Evolutionary conservation across 2,797 vertebrate species (phyloP).

Genomic region (Poeciliopsis presidionis): DNA sequence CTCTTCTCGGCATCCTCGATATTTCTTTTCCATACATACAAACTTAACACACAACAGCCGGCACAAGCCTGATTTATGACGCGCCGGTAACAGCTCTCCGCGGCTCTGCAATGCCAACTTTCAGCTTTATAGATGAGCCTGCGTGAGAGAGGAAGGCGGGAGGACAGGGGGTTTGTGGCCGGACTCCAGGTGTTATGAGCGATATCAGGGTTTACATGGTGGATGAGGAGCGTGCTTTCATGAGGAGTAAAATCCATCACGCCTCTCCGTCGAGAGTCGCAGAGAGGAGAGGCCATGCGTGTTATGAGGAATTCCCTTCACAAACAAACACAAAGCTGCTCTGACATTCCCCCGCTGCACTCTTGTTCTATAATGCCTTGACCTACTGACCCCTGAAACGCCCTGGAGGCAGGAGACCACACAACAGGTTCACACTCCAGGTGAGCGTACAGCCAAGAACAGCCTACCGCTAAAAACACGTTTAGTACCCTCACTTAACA

Average conservation of each 20-base stretch:
- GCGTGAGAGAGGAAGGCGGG: constrained; percentile 25
- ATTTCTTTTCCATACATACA: constrained; percentile 51
- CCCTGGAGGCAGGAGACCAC: constrained; percentile 12
- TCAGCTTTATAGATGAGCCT: constrained; percentile 62
- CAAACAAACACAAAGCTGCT: constrained; percentile 41
- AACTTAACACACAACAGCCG: constrained; percentile 51
- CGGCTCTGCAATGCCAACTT: constrained; percentile 70
- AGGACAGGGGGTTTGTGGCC: constrained; percentile 58
- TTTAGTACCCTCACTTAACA: background rate
- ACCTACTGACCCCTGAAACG: constrained; percentile 47
- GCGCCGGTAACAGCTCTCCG: constrained; percentile 68
- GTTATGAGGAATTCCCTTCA: constrained; percentile 63
- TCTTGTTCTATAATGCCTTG: constrained; percentile 44
- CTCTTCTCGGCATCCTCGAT: constrained; percentile 63
- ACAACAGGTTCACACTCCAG: constrained; percentile 33
- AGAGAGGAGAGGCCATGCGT: constrained; percentile 14
- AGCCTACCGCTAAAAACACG: constrained; percentile 19
- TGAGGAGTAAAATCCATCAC: constrained; percentile 73
- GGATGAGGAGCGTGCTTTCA: constrained; percentile 73
- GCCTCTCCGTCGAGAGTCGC: constrained; percentile 54
- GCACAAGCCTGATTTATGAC: constrained; percentile 72
- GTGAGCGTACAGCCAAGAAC: constrained; percentile 15
- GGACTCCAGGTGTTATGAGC: constrained; percentile 77
- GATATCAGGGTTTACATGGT: constrained; percentile 69
- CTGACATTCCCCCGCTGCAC: constrained; percentile 35